Percentiles rank a stretch among this genome's conserved stretches.
Conservation (phyloP, 1,140 invertebrate species). For the Drosophila nebulosa region DNA sequence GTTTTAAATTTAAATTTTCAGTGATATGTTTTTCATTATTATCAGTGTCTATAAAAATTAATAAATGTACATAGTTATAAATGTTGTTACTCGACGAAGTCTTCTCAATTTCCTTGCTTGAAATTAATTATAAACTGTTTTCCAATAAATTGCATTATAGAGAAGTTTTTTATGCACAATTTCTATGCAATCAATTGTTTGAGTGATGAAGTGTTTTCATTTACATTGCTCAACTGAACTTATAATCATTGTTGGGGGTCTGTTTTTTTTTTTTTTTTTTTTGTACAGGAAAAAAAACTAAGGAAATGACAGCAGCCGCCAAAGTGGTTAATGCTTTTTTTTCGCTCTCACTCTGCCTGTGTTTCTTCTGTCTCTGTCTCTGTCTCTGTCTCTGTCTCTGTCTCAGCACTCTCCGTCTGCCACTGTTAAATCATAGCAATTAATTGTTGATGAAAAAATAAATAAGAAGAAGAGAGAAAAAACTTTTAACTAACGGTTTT, state of each 20-base stretch:
- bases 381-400: constrained; percentile 19
- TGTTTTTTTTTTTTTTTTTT: constrained; percentile 26
- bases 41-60: too few species aligned
- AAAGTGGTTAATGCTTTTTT: constrained; percentile 16
- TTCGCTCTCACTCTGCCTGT: constrained; percentile 11
- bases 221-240: constrained; percentile 76
- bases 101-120: constrained; percentile 34
- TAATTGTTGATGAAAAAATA: constrained; percentile 67
- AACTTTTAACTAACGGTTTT: constrained; percentile 70
- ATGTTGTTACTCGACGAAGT: constrained; percentile 10
- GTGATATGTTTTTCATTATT: too few species aligned
- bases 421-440: constrained; percentile 58
- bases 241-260: constrained; percentile 62
- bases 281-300: constrained; percentile 36
- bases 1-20: too few species aligned
- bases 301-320: constrained; percentile 41
- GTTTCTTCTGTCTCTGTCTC: constrained; percentile 14
- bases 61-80: too few species aligned
- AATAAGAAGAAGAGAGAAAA: too few species aligned
- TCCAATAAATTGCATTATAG: constrained; percentile 72
- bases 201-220: constrained; percentile 77
- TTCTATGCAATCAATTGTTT: constrained; percentile 61
- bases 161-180: constrained; percentile 22
- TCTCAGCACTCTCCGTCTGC: constrained; percentile 18
- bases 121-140: constrained; percentile 39